phyloP scores from a whole-genome alignment of 1,140 invertebrate genomes.

The Drosophila equinoxialis region DNA sequence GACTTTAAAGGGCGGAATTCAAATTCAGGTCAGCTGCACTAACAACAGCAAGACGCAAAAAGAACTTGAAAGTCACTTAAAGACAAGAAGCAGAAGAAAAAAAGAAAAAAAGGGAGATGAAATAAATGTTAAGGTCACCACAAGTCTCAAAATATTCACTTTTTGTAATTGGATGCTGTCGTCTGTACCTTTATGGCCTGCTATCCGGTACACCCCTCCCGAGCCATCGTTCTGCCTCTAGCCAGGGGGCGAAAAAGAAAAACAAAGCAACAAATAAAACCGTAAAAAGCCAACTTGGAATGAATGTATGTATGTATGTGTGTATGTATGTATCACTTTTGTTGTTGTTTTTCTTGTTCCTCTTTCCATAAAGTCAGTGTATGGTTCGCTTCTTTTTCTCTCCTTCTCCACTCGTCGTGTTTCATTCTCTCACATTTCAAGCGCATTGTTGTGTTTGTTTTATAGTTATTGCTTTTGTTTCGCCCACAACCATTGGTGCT shows the following conservation, averaged over 20 bases:
- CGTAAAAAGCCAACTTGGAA: constrained; percentile 30
- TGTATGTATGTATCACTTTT: constrained; percentile 23
- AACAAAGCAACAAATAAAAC: constrained; percentile 13
- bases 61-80: constrained; percentile 61
- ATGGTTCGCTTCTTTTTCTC: constrained; percentile 6
- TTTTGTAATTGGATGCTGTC: constrained; percentile 76
- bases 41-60: constrained; percentile 5
- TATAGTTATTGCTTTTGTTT: constrained; percentile 80
- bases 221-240: constrained; percentile 9
- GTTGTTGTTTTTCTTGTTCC: constrained; percentile 20
- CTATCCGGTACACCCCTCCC: constrained; percentile 3
- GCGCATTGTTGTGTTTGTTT: constrained; percentile 79
- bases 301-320: constrained; percentile 43
- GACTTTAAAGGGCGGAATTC: constrained; percentile 41
- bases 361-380: constrained; percentile 46
- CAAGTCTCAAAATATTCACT: constrained; percentile 68
- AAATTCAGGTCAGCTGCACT: constrained; percentile 50
- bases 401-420: constrained; percentile 4
- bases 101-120: constrained; percentile 23
- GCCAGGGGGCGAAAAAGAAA: constrained; percentile 41
- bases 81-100: constrained; percentile 26
- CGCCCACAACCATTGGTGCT: constrained; percentile 52
- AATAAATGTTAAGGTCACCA: constrained; percentile 75
- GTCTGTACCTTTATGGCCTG: constrained; percentile 57
- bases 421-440: constrained; percentile 51